Conservation (phyloP, 1,140 invertebrate genomes). For the Leguminivora glycinivorella region DNA sequence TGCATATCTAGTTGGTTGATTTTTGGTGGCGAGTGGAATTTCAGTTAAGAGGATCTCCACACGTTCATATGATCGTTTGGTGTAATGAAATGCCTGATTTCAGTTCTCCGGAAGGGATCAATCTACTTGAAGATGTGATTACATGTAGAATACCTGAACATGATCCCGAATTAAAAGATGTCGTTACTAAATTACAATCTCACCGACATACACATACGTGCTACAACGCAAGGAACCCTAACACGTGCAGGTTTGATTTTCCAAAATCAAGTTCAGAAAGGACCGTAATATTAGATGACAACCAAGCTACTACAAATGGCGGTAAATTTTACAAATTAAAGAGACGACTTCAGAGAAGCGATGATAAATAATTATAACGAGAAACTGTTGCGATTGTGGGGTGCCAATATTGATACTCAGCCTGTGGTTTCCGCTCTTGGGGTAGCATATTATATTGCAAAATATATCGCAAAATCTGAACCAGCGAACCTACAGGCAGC, state of each 20-base stretch:
- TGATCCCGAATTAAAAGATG: background rate
- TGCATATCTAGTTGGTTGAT: background rate
- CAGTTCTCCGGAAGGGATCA: background rate
- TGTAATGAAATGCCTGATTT: background rate
- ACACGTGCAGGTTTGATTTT: slow-evolving; percentile 27
- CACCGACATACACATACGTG: slow-evolving; percentile 27
- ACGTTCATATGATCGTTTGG: slow-evolving; percentile 7
- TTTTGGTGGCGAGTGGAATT: slow-evolving; percentile 7
- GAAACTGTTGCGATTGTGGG: too few species aligned
- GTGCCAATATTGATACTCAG: too few species aligned
- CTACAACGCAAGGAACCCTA: slow-evolving; percentile 14
- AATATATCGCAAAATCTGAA: background rate
- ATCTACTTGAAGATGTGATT: background rate
- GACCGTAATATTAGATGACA: background rate
- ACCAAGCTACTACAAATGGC: slow-evolving; percentile 16
- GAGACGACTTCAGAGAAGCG: background rate
- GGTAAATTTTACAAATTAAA: slow-evolving; percentile 5
- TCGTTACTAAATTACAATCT: slow-evolving; percentile 18
- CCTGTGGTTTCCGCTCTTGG: background rate
- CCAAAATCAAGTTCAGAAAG: background rate
- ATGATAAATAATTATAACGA: slow-evolving; percentile 28
- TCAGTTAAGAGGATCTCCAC: slow-evolving; percentile 1
- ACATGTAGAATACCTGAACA: slow-evolving; percentile 6
- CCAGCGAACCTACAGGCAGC: background rate
- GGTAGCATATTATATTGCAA: slow-evolving; percentile 7